A percentile compares a stretch with the other conserved stretches of the same genome.
Conservation (phyloP, 2,797 vertebrate genomes). For the Sciaenops ocellatus region DNA sequence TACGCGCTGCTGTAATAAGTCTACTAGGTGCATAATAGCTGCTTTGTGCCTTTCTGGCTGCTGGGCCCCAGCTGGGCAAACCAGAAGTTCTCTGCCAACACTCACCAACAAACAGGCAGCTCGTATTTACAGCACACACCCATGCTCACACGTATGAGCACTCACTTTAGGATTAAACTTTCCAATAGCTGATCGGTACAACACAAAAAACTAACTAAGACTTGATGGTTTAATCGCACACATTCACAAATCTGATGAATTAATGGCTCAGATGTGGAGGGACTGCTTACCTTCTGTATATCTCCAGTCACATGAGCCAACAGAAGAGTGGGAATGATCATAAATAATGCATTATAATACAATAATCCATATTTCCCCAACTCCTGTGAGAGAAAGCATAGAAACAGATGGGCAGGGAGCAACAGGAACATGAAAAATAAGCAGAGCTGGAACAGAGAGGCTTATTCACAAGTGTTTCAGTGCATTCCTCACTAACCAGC, state of each 20-base stretch:
- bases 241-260: not conserved
- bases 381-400: conserved; percentile 84
- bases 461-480: conserved; percentile 59
- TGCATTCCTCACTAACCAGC: conserved; percentile 69
- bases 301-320: conserved; percentile 93
- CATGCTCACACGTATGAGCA: conserved; percentile 34
- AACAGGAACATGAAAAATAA: conserved; percentile 33
- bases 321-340: conserved; percentile 92
- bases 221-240: not conserved
- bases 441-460: conserved; percentile 58
- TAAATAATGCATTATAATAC: conserved; percentile 97
- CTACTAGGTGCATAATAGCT: conserved; percentile 79
- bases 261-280: conserved; percentile 17
- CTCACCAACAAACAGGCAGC: conserved; percentile 60
- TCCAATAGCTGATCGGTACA: not conserved
- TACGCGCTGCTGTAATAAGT: conserved; percentile 66
- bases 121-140: conserved; percentile 58
- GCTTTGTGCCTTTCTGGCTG: conserved; percentile 82
- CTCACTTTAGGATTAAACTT: conserved; percentile 7
- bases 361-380: conserved; percentile 95
- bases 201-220: not conserved
- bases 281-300: conserved; percentile 88
- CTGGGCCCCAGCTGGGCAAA: conserved; percentile 76
- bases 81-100: conserved; percentile 67
- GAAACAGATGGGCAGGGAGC: conserved; percentile 34